phyloP scores from a whole-genome alignment of 2,113 vertebrate genomes.

The Epinephelus fuscoguttatus region DNA sequence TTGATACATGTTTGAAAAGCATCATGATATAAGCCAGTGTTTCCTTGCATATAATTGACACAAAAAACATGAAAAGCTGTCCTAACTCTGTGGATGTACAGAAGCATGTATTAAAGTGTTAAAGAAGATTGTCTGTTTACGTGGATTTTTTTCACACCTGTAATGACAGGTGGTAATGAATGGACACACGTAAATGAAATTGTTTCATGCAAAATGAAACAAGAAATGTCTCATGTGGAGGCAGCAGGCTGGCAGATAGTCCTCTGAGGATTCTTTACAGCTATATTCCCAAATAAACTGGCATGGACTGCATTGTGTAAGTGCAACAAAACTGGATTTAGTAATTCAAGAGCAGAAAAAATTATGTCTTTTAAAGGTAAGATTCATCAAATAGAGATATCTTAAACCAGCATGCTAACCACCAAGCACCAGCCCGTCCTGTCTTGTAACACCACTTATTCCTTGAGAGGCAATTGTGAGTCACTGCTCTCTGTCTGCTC shows the following conservation, averaged over 20 bases:
- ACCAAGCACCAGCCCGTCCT: too few relatives aligned
- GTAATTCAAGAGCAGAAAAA: neutral
- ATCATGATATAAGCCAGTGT: neutral
- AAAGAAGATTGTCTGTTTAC: neutral
- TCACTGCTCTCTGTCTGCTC: too few relatives aligned
- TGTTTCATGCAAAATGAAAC: neutral
- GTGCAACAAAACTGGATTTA: neutral
- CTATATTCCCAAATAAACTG: neutral
- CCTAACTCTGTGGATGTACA: neutral
- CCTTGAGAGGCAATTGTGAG: too few relatives aligned
- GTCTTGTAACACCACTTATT: too few relatives aligned
- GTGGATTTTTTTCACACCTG: neutral
- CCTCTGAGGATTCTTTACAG: neutral
- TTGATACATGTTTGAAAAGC: constrained; percentile 12
- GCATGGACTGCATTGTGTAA: neutral
- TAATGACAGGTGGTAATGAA: neutral
- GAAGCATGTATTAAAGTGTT: constrained; percentile 17
- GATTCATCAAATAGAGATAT: too few relatives aligned
- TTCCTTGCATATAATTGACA: constrained; percentile 11
- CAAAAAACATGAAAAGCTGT: neutral
- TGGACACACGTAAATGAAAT: neutral
- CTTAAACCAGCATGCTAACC: too few relatives aligned
- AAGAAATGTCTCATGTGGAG: neutral
- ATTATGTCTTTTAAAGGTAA: neutral
- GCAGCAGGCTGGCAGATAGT: neutral